These are phyloP conservation scores for Coremacera marginata DNA, from an alignment of 2,888 invertebrate species.

Conservation along the genomic window DNA sequence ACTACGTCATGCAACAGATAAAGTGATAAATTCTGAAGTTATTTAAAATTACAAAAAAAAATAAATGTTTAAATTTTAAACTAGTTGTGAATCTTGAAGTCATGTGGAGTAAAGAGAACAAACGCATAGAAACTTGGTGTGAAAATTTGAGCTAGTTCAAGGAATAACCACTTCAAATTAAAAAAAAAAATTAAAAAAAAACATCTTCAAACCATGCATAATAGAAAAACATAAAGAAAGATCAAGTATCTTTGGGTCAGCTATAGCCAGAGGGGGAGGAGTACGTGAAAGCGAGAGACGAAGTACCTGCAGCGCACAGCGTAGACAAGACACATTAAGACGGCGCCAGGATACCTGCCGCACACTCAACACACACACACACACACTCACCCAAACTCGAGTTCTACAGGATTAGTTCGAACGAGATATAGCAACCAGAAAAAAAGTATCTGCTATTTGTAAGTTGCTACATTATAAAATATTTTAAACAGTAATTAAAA, in stretches of 20 bases:
- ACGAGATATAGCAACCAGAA: background rate
- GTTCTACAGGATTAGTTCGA: background rate
- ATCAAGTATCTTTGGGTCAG: conserved; percentile 1
- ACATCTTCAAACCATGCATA: background rate
- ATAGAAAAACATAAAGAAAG: background rate
- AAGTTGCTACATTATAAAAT: background rate
- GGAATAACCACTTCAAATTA: background rate
- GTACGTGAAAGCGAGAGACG: background rate
- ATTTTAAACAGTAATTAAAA: background rate
- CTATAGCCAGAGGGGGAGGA: background rate
- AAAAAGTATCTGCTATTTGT: background rate
- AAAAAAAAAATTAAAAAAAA: background rate
- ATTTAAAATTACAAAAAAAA: background rate
- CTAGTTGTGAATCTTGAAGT: background rate
- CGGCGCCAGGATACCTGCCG: conserved; percentile 64
- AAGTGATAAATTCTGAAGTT: no score
- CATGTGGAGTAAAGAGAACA: background rate
- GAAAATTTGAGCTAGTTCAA: conserved; percentile 2
- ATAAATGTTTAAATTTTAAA: background rate
- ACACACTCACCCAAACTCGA: background rate
- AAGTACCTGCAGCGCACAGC: background rate
- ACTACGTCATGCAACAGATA: background rate
- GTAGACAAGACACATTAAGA: conserved; percentile 34
- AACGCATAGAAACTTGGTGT: background rate
- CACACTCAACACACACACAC: conserved; percentile 38